Conservation (phyloP, 1,140 invertebrate species). For the Hycleus cichorii region DNA sequence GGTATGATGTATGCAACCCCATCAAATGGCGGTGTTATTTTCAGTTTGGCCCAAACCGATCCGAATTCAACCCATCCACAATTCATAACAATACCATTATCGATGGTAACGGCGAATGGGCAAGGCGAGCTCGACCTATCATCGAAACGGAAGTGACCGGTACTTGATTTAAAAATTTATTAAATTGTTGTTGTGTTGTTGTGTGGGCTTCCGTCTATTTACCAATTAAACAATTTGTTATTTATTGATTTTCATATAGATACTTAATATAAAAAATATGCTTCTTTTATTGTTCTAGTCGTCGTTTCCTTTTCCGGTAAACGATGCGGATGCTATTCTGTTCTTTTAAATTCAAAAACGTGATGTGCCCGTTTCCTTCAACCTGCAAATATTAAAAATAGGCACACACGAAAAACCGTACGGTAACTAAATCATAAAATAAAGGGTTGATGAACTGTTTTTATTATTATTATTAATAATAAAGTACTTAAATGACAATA, state of each 20-base stretch:
- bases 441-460: too few species aligned
- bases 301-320: slow-evolving; percentile 12
- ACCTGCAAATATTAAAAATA: too few species aligned
- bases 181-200: too few species aligned
- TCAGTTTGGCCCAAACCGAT: slow-evolving; percentile 35
- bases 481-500: slow-evolving; percentile 4
- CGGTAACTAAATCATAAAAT: too few species aligned
- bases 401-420: too few species aligned
- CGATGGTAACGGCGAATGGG: slow-evolving; percentile 48
- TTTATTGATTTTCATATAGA: slow-evolving; percentile 2
- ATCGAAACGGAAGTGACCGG: slow-evolving; percentile 37
- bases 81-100: slow-evolving; percentile 54
- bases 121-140: slow-evolving; percentile 41
- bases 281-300: too few species aligned
- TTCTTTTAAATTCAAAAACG: neutral
- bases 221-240: too few species aligned
- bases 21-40: slow-evolving; percentile 38
- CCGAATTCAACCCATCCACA: slow-evolving; percentile 42
- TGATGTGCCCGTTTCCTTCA: slow-evolving; percentile 12
- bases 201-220: slow-evolving; percentile 12
- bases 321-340: neutral
- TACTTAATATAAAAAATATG: neutral
- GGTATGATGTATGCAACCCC: slow-evolving; percentile 40
- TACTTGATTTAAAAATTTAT: too few species aligned
- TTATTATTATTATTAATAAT: too few species aligned